Evolutionary conservation across 2,113 vertebrate genomes (phyloP), one percentile per base, ranked within the genome.

Genomic region (Hippocampus mohnikei): DNA sequence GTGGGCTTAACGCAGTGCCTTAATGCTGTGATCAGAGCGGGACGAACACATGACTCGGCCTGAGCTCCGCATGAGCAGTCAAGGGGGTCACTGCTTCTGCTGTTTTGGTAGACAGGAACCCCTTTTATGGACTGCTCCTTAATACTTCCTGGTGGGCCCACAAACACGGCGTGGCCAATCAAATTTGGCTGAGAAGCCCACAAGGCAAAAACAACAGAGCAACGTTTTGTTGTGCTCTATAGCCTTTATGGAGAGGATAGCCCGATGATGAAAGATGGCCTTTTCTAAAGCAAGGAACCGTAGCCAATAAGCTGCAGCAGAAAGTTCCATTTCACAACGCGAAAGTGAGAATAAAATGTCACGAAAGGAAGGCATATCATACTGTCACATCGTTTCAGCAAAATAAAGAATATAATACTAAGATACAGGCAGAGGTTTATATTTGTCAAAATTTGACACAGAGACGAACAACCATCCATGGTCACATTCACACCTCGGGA

Each of bases 11-110:
- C 72, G 58, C 60, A 72, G 15, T 63, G 75, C 70, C 69, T 85
- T 82, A 76, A 86, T 73, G 46, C 33, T 5, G 71, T 76, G 87
- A 87, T 90, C 87, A 79, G 68, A 81, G 84, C 78, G 62, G 67
- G 66, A 59, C 72, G 40, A 87, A 81, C 90, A 86, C 90, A 89
- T 91, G 90, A 91, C 88, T 79, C 46, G 69, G 66, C 72, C 76
- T 74, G 80, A 76, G 71, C 79, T 88, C 84, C 88, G 86, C 88
- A 90, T 90, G 88, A 91, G 88, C 78, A 75, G 87, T 88, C 84
- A 88, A 88, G 70, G 71, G 73, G 53, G 71, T 80, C 63, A 67
- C 71, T 83, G 59, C 56, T 78, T 53, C 71, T 46, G 16, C 67
- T 27, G 29, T 69, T 77, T 76, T 75, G 48, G 42, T 68, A 80